Conservation (phyloP, 2,113 vertebrate species). For the Thamnophis sirtalis region DNA sequence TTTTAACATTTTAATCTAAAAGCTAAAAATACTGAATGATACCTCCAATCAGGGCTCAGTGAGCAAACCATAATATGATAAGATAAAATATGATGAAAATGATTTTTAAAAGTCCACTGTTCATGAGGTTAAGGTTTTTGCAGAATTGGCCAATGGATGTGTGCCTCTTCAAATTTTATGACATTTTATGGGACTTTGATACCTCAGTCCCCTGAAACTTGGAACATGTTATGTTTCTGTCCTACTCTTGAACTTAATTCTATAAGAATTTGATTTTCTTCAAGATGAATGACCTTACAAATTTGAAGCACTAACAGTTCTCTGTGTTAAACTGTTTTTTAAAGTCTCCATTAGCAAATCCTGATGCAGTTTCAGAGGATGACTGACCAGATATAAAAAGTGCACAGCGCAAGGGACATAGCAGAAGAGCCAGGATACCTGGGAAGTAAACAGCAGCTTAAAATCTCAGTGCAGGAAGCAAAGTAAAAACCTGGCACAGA, state of each 20-base stretch:
- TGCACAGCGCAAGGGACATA: background rate
- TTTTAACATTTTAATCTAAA: background rate
- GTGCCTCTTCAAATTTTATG: background rate
- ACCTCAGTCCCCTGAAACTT: background rate
- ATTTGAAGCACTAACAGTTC: background rate
- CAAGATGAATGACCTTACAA: background rate
- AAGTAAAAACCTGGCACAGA: conserved; percentile 56
- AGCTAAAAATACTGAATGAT: background rate
- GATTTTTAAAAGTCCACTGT: background rate
- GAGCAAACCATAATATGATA: background rate
- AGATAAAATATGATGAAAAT: background rate
- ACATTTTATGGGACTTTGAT: background rate
- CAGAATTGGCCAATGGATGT: background rate
- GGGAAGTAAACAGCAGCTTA: conserved; percentile 56
- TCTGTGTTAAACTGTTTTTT: background rate
- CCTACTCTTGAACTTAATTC: background rate
- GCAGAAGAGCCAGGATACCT: conserved; percentile 49
- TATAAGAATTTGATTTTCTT: background rate
- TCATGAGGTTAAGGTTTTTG: background rate
- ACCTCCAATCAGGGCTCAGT: background rate
- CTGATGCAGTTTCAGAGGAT: background rate
- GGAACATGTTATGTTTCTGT: background rate
- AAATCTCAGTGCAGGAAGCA: conserved; percentile 54
- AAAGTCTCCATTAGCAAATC: conserved; percentile 2
- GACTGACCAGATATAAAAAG: conserved; percentile 3